phyloP scores from a whole-genome alignment of 2,113 vertebrate species.

The Channa argus region DNA sequence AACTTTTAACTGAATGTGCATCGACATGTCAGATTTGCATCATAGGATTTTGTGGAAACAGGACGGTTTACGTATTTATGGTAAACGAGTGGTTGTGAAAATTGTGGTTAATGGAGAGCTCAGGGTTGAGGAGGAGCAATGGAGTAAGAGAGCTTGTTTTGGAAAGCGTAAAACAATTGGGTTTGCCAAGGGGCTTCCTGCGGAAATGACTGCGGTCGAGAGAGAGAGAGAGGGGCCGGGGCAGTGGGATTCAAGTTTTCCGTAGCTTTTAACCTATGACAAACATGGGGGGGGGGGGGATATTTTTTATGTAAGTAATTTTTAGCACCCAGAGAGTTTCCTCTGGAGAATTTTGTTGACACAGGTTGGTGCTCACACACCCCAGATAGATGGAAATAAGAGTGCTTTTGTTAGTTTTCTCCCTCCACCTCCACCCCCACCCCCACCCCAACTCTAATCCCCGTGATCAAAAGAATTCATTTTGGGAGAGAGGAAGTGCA shows the following conservation, averaged over 20 bases:
- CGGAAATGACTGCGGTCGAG: constrained; percentile 73
- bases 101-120: not conserved
- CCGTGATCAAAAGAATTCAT: constrained; percentile 70
- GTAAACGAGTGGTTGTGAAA: constrained; percentile 13
- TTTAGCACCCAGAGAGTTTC: not conserved
- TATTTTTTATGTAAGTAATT: not conserved
- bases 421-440: not conserved
- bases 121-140: constrained; percentile 11
- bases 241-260: constrained; percentile 23
- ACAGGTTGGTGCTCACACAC: constrained; percentile 29
- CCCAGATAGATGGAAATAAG: constrained; percentile 45
- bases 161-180: constrained; percentile 68
- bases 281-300: not conserved
- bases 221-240: constrained; percentile 36
- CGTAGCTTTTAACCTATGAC: not conserved
- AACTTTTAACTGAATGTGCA: no score
- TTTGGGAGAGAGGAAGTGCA: constrained; percentile 65
- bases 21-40: no score
- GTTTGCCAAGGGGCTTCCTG: constrained; percentile 69
- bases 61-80: not conserved
- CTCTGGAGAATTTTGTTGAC: constrained; percentile 44
- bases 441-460: constrained; percentile 38
- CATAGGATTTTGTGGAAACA: not conserved
- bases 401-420: constrained; percentile 60
- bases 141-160: constrained; percentile 61